Base-by-base conservation (phyloP, 2,113 vertebrate genomes). In the Choloepus hoffmanni region DNA sequence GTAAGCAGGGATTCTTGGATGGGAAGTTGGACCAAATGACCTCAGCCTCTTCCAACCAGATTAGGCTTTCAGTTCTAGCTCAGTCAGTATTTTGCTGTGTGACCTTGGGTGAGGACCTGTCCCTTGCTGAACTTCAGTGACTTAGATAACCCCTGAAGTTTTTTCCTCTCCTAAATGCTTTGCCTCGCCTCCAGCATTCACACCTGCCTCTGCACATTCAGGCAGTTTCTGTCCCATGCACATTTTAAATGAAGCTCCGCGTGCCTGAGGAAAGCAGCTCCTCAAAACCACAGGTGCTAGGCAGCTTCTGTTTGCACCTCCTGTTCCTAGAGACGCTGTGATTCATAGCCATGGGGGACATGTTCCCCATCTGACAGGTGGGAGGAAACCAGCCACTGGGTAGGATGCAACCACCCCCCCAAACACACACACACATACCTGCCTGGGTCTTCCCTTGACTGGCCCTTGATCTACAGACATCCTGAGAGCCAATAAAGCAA, bases 361-460 rank as follows among this genome's bases (percentile, higher is more conserved):
- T 53, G 43, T 89, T 77, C 86, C 76, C 92, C 83, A 48, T 19
- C 90, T 89, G 86, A 82, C 73, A 95, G 95, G 86, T 92, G 93
- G 84, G 65, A 90, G 60, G 77, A 85, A 94, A 60, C 28, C 62
- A 77, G 62, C 72, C 55, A 6, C 28, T 1, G 60, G 62, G 36
- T 33, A 90, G 72, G 2, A 77, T 33, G 30, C 85, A 68, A 14
- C 72, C 72, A 23, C 36, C 85, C 55, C 40, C 16, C 19, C 16
- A 0, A 18, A 5, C 68, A 36, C 72, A 28, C 30, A 89, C 48
- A 24, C n/a, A 16, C 45, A 13, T 50, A 62, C 82, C 65, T 53
- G 45, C 67, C 21, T 76, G 60, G 68, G 58, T 12, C 3, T 60
- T 40, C 48, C 33, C 3, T 9, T 36, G 1, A 58, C 6, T 33